Conservation (phyloP, 2,888 invertebrate genomes). For the Trissoscelio sp. region DNA sequence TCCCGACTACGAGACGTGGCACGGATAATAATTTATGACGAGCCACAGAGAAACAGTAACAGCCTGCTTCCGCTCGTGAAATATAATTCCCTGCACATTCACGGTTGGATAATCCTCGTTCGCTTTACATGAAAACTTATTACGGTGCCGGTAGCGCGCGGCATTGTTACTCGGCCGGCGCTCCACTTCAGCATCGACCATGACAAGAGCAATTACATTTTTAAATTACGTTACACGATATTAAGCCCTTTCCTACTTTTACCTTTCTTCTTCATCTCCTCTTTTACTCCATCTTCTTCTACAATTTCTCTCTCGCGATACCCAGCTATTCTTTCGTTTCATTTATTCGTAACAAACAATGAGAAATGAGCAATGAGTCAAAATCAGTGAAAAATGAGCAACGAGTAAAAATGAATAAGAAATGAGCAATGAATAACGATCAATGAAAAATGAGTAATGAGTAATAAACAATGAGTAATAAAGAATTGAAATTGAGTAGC, state of each 20-base stretch:
- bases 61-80: conserved; percentile 82
- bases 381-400: no score
- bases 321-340: no score
- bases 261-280: conserved; percentile 7
- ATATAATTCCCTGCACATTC: conserved; percentile 83
- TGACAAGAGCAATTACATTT: conserved; percentile 83
- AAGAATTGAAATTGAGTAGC: no score
- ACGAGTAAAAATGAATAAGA: no score
- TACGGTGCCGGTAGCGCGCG: conserved; percentile 78
- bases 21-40: conserved; percentile 77
- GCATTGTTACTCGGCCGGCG: conserved; percentile 70
- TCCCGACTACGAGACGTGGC: conserved; percentile 65
- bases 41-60: conserved; percentile 77
- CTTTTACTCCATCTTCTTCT: conserved; percentile 14
- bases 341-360: no score
- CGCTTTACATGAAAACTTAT: conserved; percentile 82
- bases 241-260: conserved; percentile 77
- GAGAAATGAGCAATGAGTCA: no score
- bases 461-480: no score
- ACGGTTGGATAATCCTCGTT: conserved; percentile 82
- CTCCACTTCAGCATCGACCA: conserved; percentile 76
- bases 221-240: conserved; percentile 83
- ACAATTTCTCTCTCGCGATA: conserved; percentile 1
- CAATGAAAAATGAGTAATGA: no score
- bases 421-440: no score